Evolutionary conservation across 2,113 vertebrate species (phyloP), one percentile per base, ranked within the genome.

Genomic region (Shinisaurus crocodilurus): DNA sequence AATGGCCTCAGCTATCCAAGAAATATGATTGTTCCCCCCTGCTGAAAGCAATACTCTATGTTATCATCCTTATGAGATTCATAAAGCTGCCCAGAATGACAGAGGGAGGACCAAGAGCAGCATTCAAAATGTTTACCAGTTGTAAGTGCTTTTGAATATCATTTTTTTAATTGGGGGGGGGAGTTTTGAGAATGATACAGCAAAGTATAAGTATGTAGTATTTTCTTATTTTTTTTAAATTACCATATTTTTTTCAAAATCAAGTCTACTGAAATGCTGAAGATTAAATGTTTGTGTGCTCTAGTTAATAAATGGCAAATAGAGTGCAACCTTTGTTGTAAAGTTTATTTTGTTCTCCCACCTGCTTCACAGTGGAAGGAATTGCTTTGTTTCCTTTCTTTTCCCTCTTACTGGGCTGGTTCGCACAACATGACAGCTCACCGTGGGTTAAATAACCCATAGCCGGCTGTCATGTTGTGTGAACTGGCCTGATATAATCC

Each of bases 101-200:
- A 70, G 57, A 80, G 43, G 37, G 25, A 48, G 15, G 43, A 81
- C 20, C 57, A n/a, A 85, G 54, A 43, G 37, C 40, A 74, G 29
- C 18, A 34, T 86, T 86, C 37, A 89, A 81, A 57, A 86, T 65
- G 60, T 86, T 86, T 89, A 89, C 16, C 8, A 20, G 37, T 70
- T 85, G 7, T 65, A 77, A 77, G 45, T 84, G 40, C 6, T 86
- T 89, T 88, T 76, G 54, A 81, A 67, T 23, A 74, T 13, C 32
- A 37, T 20, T 13, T 40, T 7, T 45, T 67, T 13, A 83, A 43
- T 65, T 84, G 32, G 4, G 65, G 57, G 57, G 54, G 54, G 40
- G 29, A 40, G 5, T 63, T 45, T 25, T 86, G 10, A 45, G 69
- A 50, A 79, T 40, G 7, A 29, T 45, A 37, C 2, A 70, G n/a